These are phyloP conservation scores for Rhynchotus rufescens DNA, from an alignment of 2,797 vertebrate genomes.

Conservation along the genomic window DNA sequence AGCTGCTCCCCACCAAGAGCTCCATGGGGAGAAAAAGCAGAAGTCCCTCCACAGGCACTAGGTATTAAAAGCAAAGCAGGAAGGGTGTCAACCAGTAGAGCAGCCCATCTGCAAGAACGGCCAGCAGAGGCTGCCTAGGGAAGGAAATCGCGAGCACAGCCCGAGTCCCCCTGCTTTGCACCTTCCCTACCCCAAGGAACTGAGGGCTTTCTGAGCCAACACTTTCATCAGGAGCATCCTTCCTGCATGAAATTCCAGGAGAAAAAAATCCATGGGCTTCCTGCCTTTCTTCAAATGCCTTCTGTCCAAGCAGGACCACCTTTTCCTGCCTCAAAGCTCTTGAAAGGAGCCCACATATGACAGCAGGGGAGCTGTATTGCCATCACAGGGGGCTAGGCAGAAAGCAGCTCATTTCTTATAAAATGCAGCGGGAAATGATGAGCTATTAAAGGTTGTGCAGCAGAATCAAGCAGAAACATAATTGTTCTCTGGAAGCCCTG, in stretches of 20 bases:
- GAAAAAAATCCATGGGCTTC: neutral
- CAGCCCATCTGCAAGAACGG: slow-evolving; percentile 25
- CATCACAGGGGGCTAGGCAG: neutral
- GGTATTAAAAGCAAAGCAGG: neutral
- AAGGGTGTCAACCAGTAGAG: neutral
- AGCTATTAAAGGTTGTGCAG: neutral
- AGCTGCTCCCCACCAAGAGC: neutral
- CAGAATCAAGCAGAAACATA: neutral
- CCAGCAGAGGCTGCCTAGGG: slow-evolving; percentile 70
- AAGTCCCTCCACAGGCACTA: neutral
- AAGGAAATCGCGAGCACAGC: slow-evolving; percentile 24
- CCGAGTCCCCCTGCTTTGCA: neutral
- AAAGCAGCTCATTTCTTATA: neutral
- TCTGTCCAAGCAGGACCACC: neutral
- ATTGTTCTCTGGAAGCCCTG: slow-evolving; percentile 14
- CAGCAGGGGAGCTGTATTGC: accelerated
- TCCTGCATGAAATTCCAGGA: neutral
- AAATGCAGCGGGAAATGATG: neutral
- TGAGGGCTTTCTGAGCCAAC: neutral
- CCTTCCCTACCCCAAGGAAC: neutral
- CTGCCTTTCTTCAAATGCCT: neutral
- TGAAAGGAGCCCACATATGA: neutral
- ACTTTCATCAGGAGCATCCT: neutral
- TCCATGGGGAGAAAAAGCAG: neutral
- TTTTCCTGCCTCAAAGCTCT: neutral